Evolutionary conservation across 2,113 vertebrate genomes (phyloP), one percentile per base, ranked within the genome.

Genomic region (Beaufortia kweichowensis): DNA sequence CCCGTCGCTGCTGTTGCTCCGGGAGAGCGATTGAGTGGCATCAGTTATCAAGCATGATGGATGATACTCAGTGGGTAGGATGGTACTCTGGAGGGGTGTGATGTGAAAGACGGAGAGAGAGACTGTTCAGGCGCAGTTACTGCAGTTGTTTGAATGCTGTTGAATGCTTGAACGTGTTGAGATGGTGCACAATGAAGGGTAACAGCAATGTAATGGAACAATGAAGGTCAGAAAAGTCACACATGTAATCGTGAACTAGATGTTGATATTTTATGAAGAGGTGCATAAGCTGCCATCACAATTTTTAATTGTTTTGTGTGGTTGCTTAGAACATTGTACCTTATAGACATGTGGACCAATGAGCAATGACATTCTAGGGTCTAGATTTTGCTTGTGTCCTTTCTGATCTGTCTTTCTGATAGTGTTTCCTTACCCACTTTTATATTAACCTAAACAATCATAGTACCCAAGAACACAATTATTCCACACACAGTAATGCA

Each of bases 31-130:
- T 76, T 66, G 65, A 82, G 70, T 68, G 80, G 77, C 72, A 76
- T 75, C 28, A 66, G 81, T 66, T 75, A 70, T 75, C 70, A 75
- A 78, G 70, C 61, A 68, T 82, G 82, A 83, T 76, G 71, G 75
- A 80, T 83, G 67, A 77, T 57, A 78, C 61, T 61, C 57, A 55
- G 57, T 64, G 60, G 70, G 70, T 64, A 60, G 28, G 60, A 31
- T 33, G 12, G 21, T 69, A 26, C 80, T 65, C 46, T 60, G 63
- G 17, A 33, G 31, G 75, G 2, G 1, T 46, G 15, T 48, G 17
- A 17, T 15, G 48, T 8, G 48, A 19, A 19, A 53, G n/a, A n/a
- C 12, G 35, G 15, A 48, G 26, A 48, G 3, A 43, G 35, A 75
- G 24, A 43, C n/a, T 19, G 28, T 50, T 43, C 57, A 31, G 56